Conservation (phyloP, 1,140 invertebrate species). For the Nymphalis io region DNA sequence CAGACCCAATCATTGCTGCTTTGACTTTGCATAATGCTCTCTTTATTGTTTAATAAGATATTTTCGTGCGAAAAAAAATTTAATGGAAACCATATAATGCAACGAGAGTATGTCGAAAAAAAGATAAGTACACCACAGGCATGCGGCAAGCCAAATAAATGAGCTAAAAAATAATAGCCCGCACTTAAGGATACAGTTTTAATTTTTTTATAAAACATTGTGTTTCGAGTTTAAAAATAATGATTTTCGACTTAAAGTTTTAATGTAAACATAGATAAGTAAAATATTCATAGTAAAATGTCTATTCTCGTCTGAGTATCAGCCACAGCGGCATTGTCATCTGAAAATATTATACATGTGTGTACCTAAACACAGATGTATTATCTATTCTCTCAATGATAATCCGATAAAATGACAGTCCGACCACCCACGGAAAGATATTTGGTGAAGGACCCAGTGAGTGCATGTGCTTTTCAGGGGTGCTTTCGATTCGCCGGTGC, state of each 20-base stretch:
- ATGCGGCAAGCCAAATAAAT: slow-evolving; percentile 20
- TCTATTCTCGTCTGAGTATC: too few relatives aligned
- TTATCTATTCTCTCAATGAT: too few relatives aligned
- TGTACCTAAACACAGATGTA: too few relatives aligned
- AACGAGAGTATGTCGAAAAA: slow-evolving; percentile 20
- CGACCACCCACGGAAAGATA: too few relatives aligned
- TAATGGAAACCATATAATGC: slow-evolving; percentile 34
- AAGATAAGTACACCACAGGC: slow-evolving; percentile 9
- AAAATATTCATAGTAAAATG: too few relatives aligned
- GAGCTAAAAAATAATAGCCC: not conserved
- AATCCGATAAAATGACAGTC: too few relatives aligned
- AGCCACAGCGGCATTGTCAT: too few relatives aligned
- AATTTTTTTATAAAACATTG: not conserved
- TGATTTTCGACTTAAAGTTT: not conserved
- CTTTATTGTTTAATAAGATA: slow-evolving; percentile 44
- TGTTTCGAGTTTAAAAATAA: not conserved
- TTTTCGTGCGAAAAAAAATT: slow-evolving; percentile 38
- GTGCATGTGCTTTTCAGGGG: too few relatives aligned
- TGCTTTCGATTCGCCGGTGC: too few relatives aligned
- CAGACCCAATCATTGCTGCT: slow-evolving; percentile 38
- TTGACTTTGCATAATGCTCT: slow-evolving; percentile 42
- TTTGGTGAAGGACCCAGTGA: too few relatives aligned
- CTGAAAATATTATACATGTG: too few relatives aligned
- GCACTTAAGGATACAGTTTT: not conserved
- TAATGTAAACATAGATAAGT: too few relatives aligned